Evolutionary conservation across 2,797 vertebrate genomes (phyloP), one percentile per base, ranked within the genome.

Genomic region (Enoplosus armatus): DNA sequence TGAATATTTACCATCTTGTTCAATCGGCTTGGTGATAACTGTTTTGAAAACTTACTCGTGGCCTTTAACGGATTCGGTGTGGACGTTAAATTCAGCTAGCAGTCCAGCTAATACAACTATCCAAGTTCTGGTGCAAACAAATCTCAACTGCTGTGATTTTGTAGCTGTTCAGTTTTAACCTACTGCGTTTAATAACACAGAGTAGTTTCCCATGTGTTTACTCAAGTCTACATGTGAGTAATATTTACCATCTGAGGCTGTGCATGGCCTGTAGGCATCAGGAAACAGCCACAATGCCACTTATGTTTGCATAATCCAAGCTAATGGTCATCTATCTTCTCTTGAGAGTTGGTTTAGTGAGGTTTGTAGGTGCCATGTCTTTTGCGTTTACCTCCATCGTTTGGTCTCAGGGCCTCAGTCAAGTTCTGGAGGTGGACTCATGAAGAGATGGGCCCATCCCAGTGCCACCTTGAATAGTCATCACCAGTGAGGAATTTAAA

Each of bases 191-290:
- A n/a, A 53, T 56, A 29, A 24, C 77, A 65, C 58, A 8, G 47
- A 51, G 51, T 11, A 48, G 50, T 70, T 72, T 18, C 1, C 31
- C 39, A 7, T 43, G 69, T 75, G 83, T 83, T 77, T 58, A 35
- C 62, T 33, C 43, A 8, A 47, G 69, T 29, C 43, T 31, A 53
- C 75, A 72, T 71, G 43, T 64, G 71, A 67, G 6, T 72, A 37
- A 48, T 71, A 63, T 77, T 50, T 51, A 61, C 75, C 22, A 70
- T 72, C 45, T 31, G 27, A 64, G 84, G 78, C 77, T 72, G 73
- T 69, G 79, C 86, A 84, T 83, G 89, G 89, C 89, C 87, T 88
- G 81, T 18, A 85, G 85, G 86, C 86, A 83, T 65, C 69, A 72
- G 66, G 5, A 68, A 75, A 20, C 65, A 75, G 79, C 43, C 72